phyloP scores from a whole-genome alignment of 1,140 invertebrate species.

The Chironomus striatipennis region DNA sequence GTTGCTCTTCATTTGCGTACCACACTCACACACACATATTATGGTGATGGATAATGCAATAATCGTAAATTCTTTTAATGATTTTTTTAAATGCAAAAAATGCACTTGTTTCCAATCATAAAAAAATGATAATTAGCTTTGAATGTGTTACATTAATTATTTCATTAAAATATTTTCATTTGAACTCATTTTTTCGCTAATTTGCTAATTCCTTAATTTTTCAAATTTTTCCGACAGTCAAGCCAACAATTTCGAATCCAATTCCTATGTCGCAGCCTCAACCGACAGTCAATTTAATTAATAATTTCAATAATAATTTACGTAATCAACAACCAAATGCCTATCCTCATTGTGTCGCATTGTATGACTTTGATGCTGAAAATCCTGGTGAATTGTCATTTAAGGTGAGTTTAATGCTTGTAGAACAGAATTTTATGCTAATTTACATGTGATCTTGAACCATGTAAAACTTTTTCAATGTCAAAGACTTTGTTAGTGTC shows the following conservation, averaged over 20 bases:
- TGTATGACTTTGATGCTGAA: constrained; percentile 96
- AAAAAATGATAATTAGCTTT: background rate
- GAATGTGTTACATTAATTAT: background rate
- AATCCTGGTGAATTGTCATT: constrained; percentile 92
- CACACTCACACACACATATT: background rate
- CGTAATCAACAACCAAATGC: background rate
- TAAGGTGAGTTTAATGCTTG: constrained; percentile 48
- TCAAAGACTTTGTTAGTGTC: no score
- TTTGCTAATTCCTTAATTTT: background rate
- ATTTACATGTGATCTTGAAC: no score
- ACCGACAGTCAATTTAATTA: constrained; percentile 10
- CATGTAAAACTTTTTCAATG: no score
- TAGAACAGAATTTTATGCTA: no score
- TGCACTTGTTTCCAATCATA: background rate
- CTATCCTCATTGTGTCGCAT: constrained; percentile 72
- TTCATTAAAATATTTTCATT: background rate
- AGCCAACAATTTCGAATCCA: constrained; percentile 11
- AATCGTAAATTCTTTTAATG: background rate
- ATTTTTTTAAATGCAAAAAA: background rate
- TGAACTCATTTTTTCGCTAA: no score
- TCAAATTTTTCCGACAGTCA: background rate
- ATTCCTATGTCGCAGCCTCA: background rate
- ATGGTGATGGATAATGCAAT: background rate
- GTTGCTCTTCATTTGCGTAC: background rate
- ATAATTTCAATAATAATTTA: constrained; percentile 14